Conservation (phyloP, 2,888 invertebrate genomes). For the Aradus depressus region DNA sequence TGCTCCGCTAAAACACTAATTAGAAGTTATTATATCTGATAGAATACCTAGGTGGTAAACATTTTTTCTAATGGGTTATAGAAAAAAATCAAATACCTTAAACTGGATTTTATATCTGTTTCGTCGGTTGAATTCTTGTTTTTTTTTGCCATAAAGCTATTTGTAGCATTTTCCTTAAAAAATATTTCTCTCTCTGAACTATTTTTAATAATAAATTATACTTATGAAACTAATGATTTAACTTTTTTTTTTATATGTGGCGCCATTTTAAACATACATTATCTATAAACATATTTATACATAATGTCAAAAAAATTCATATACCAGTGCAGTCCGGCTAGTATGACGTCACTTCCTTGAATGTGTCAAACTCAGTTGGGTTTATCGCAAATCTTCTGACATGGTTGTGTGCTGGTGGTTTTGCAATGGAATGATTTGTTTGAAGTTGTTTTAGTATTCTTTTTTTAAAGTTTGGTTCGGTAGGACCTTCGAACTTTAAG, state of each 20-base stretch:
- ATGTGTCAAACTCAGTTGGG: constrained; percentile 29
- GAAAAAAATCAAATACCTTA: not conserved
- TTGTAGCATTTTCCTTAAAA: not conserved
- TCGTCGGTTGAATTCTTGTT: not conserved
- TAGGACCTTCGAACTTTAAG: not conserved
- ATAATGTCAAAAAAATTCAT: constrained; percentile 4
- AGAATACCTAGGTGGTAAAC: not conserved
- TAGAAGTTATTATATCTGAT: no score
- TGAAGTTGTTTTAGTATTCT: constrained; percentile 15
- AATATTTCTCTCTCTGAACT: not conserved
- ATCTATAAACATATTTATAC: constrained; percentile 9
- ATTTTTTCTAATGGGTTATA: not conserved
- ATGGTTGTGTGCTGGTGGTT: constrained; percentile 22
- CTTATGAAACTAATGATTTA: constrained; percentile 1
- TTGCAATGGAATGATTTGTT: constrained; percentile 18
- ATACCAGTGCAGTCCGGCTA: constrained; percentile 4
- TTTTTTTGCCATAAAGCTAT: not conserved
- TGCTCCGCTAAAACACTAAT: constrained; percentile 6
- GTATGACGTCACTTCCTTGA: constrained; percentile 29
- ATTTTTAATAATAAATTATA: not conserved
- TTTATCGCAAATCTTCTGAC: constrained; percentile 25
- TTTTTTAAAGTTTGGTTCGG: constrained; percentile 3
- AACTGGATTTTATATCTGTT: not conserved
- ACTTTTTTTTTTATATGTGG: constrained; percentile 4
- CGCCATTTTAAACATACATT: constrained; percentile 7